Conservation (phyloP, 1,140 invertebrate genomes). For the Patella vulgata region DNA sequence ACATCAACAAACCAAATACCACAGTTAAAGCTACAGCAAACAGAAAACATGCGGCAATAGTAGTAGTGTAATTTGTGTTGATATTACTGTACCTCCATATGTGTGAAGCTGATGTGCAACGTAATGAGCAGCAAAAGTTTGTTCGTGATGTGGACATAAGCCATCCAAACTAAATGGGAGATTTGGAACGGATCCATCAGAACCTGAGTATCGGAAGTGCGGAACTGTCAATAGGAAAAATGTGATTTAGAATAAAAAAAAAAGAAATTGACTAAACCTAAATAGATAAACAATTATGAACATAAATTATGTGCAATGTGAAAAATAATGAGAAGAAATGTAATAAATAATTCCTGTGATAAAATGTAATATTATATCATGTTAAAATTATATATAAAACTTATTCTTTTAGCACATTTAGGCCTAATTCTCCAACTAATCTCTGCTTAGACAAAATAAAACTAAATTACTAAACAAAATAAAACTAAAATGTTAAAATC, state of each 20-base stretch:
- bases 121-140: constrained; percentile 52
- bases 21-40: no score
- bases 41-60: no score
- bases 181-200: constrained; percentile 31
- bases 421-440: no score
- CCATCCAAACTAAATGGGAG: constrained; percentile 48
- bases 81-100: constrained; percentile 50
- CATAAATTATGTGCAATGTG: neutral
- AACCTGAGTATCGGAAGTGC: constrained; percentile 60
- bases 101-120: constrained; percentile 50
- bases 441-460: no score
- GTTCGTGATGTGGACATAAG: constrained; percentile 57
- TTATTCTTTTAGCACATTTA: no score
- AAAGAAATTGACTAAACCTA: constrained; percentile 1
- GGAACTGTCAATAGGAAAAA: constrained; percentile 38
- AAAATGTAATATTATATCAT: no score
- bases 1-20: no score
- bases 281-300: neutral
- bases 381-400: no score
- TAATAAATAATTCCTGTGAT: neutral
- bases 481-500: no score
- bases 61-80: no score
- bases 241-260: constrained; percentile 2
- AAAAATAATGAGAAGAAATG: neutral
- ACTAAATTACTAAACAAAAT: no score